Evolutionary conservation across 1,140 invertebrate genomes (phyloP), one percentile per base, ranked within the genome.

Genomic region (Trichoplusia ni): DNA sequence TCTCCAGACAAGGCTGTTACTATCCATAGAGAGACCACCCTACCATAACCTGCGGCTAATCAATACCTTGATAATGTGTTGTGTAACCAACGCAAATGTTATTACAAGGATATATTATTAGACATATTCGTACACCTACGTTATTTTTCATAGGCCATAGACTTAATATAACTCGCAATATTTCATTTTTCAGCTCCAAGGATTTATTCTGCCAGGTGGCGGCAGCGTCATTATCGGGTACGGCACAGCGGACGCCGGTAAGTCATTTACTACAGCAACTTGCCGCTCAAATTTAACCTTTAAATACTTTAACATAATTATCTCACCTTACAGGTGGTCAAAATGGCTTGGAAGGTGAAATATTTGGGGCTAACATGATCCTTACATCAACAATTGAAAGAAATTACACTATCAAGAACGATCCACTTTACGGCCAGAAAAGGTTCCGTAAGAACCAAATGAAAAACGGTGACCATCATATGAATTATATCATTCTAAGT

Each of bases 191-290:
- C 86, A 94, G 93, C 82, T 92, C 21, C 66, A 78, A 7, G 90
- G 90, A 4, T 82, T 90, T 18, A 77, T 90, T 51, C 91, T 94
- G 62, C 92, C 93, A 0, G 84, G 85, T 1, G 91, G 90, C 18
- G 94, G 94, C 1, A 94, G 94, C 56, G 82, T 94, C 2, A 93
- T 94, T 4, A 79, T 95, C 4, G 94, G 94, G 13, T 94, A 95
- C 74, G 94, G 94, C 67, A 93, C 92, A 64, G 92, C 92, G 3
- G 92, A 94, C 72, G 92, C 92, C 51, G 92, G 94, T 87, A 93
- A 92, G 75, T 89, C 40, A 47, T 47, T 38, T 33, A 23, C 4
- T 37, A n/a, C 1, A 1, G 8, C 29, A 2, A 18, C n/a, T 44
- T 14, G 6, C 4, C 8, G 19, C 1, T 8, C 25, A 7, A n/a